Evolutionary conservation across 2,113 vertebrate genomes (phyloP), one percentile per base, ranked within the genome.

Genomic region (Probosciger aterrimus): DNA sequence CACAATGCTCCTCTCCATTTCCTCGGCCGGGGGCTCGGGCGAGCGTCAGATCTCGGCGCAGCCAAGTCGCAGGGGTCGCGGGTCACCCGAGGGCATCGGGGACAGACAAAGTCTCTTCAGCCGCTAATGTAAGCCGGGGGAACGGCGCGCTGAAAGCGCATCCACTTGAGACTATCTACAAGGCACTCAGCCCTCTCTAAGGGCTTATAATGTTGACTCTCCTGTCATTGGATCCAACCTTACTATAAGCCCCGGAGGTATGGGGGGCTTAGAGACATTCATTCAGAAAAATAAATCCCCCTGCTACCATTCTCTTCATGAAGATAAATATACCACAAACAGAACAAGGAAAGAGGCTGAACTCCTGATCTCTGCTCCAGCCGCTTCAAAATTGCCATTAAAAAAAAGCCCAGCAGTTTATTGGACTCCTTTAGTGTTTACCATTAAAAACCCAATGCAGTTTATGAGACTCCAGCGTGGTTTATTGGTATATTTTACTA

Each of bases 131-230:
- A 97, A 97, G 96, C 97, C 86, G 96, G 97, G 97, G 97, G 95
- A 98, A 97, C 97, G 92, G 98, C 92, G 86, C 52, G 90, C 98
- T 98, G 97, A 98, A 98, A 98, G 98, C 96, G 91, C 98, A 96
- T 97, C 97, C 98, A 98, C 98, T 98, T 98, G 97, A 98, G 98
- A 97, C 97, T 93, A 95, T 96, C 97, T 94, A 95, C 96, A 97
- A 97, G 96, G 96, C 97, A 96, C 97, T 98, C 97, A 97, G 94
- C 93, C 87, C 97, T 97, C 97, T 97, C 97, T 94, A 96, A 97
- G 97, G 97, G 97, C 96, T 98, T 97, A 98, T 97, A 97, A 96
- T 98, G 97, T 98, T 98, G 98, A 98, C 98, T 98, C 95, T 97
- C 86, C 97, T 98, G 98, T 97, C 97, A 97, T 93, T 97, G 96